Evolutionary conservation across 1,140 invertebrate genomes (phyloP), one percentile per base, ranked within the genome.

Genomic region (Lordiphosa stackelbergi): DNA sequence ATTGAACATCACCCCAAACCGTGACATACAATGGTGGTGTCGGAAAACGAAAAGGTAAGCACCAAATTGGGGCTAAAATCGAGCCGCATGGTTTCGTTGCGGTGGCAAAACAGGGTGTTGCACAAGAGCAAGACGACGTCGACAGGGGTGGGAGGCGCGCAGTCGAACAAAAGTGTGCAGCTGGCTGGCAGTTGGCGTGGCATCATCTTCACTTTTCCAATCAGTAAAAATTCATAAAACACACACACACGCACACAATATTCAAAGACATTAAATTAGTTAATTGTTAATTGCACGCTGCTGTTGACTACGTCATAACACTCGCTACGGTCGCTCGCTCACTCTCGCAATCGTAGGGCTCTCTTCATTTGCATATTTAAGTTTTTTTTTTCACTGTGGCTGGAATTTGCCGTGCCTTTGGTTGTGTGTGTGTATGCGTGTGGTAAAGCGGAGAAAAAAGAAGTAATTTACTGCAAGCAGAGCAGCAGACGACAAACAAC

Each of bases 11-110:
- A 49, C 36, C 49, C 13, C 45, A 46, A 59, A 54, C 48, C 48
- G 57, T 53, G 47, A 51, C 34, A 81, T 51, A 53, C 46, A 42
- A 79, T 79, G 75, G 75, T 79, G 58, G 75, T 79, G 75, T 79
- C 72, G 45, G 75, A 79, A 54, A 81, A 54, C 46, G 75, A 79
- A 36, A 81, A 79, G 75, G 75, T 79, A 74, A 81, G 75, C 11
- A 41, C 45, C 28, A 24, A 40, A 38, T 37, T 24, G 12, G 12
- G 31, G 31, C 28, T 22, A 48, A 75, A 53, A 31, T 34, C 46
- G 11, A 64, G 58, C 74, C 74, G 73, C 74, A 73, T 78, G 73
- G 69, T 77, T 77, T 78, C 40, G 57, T 40, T 48, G 41, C 31
- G 56, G 47, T 34, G 54, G 58, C 65, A 49, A 73, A 73, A 56